A percentile compares a stretch with the other conserved stretches of the same genome.
Evolutionary conservation across 2,797 vertebrate species (phyloP).

Genomic region (Cryptoblepharus egeriae): DNA sequence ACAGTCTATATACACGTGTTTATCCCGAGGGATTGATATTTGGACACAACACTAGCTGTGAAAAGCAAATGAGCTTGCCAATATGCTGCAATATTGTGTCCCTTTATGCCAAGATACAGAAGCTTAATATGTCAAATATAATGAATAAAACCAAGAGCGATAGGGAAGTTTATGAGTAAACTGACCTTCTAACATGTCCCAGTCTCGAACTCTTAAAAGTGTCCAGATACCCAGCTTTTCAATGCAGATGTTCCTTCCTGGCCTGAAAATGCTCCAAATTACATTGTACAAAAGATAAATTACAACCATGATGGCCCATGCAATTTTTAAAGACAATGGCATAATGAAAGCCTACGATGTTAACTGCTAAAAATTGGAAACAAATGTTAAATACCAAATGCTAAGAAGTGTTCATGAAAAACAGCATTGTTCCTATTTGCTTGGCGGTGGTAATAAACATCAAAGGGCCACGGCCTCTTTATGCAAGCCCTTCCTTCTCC

Average conservation of each 20-base stretch:
- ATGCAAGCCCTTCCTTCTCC: constrained; percentile 65
- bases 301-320: constrained; percentile 70
- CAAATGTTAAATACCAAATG: constrained; percentile 71
- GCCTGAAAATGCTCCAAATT: constrained; percentile 74
- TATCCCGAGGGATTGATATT: constrained; percentile 89
- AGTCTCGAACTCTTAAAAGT: constrained; percentile 68
- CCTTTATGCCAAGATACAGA: constrained; percentile 94
- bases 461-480: constrained; percentile 68
- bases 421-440: constrained; percentile 62
- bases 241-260: constrained; percentile 78
- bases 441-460: constrained; percentile 69
- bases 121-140: constrained; percentile 96
- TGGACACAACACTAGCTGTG: constrained; percentile 93
- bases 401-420: constrained; percentile 51
- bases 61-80: constrained; percentile 98
- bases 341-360: constrained; percentile 69
- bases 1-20: constrained; percentile 91
- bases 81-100: constrained; percentile 98
- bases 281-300: constrained; percentile 79
- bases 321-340: constrained; percentile 77
- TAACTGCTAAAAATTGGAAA: constrained; percentile 77
- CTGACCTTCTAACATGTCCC: constrained; percentile 78
- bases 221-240: constrained; percentile 63
- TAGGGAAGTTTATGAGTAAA: constrained; percentile 79
- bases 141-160: constrained; percentile 89